A percentile compares a stretch with the other conserved stretches of the same genome.
Evolutionary conservation across 1,140 invertebrate genomes (phyloP).

Genomic region (Coptotermes formosanus): DNA sequence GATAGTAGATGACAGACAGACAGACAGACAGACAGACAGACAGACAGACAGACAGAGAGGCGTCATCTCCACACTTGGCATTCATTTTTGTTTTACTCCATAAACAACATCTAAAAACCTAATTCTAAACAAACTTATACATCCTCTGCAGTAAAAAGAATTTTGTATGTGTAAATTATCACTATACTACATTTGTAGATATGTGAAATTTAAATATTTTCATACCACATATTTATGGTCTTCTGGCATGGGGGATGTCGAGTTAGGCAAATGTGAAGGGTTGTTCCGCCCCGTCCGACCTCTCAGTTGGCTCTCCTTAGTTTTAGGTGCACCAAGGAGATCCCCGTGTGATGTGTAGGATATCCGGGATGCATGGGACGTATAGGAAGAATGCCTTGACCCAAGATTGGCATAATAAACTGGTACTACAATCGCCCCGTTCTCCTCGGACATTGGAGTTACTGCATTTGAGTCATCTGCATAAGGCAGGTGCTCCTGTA

Average conservation of each 20-base stretch:
- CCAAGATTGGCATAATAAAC: conserved; percentile 81
- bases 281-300: conserved; percentile 67
- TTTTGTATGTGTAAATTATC: too few relatives aligned
- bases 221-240: background rate
- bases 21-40: too few relatives aligned
- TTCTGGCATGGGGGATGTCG: background rate
- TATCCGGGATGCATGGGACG: conserved; percentile 85
- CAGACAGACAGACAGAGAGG: too few relatives aligned
- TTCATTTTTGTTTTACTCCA: too few relatives aligned
- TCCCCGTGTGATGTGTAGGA: conserved; percentile 93
- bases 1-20: too few relatives aligned
- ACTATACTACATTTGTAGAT: too few relatives aligned
- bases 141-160: too few relatives aligned
- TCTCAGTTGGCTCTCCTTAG: conserved; percentile 80
- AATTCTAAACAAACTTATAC: too few relatives aligned
- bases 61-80: too few relatives aligned
- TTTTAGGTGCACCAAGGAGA: conserved; percentile 69
- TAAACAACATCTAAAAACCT: too few relatives aligned
- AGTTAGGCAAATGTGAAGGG: conserved; percentile 18
- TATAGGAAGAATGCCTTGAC: conserved; percentile 90
- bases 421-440: conserved; percentile 89
- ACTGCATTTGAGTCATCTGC: conserved; percentile 97
- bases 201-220: too few relatives aligned
- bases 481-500: conserved; percentile 91
- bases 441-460: conserved; percentile 97